phyloP scores from a whole-genome alignment of 2,888 invertebrate genomes.

The Cephus rjabovi region DNA sequence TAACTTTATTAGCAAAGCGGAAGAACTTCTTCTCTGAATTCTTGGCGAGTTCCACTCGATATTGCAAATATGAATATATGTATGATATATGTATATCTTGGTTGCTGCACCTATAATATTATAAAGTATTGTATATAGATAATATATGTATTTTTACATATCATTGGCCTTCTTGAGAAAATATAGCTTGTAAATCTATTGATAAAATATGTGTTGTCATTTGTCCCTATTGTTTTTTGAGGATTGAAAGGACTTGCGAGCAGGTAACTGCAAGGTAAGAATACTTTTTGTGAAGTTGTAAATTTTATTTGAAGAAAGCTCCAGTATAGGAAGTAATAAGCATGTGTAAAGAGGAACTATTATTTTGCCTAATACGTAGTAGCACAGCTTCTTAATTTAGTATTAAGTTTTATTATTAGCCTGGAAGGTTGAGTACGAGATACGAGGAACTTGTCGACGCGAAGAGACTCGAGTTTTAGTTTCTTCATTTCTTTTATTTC shows the following conservation, averaged over 20 bases:
- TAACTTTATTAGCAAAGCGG: background rate
- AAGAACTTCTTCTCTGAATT: background rate
- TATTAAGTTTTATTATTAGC: conserved; percentile 5
- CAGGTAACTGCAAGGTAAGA: background rate
- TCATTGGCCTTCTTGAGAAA: conserved; percentile 63
- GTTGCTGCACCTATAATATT: conserved; percentile 62
- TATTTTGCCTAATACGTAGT: conserved; percentile 10
- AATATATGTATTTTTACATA: conserved; percentile 66
- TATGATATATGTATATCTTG: conserved; percentile 65
- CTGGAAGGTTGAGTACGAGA: conserved; percentile 1
- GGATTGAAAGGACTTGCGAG: background rate
- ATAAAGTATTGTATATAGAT: conserved; percentile 64
- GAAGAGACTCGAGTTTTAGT: background rate
- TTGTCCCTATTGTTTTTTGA: conserved; percentile 13
- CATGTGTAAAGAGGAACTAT: conserved; percentile 17
- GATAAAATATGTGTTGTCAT: conserved; percentile 38
- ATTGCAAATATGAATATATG: conserved; percentile 55
- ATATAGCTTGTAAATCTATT: conserved; percentile 57
- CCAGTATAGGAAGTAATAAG: conserved; percentile 6
- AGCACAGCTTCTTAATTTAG: conserved; percentile 8
- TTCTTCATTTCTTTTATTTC: conserved; percentile 8
- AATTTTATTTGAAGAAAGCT: conserved; percentile 9
- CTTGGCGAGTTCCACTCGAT: background rate
- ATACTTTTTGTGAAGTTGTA: background rate
- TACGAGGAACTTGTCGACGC: conserved; percentile 17